These are phyloP conservation scores for Philereme transversata DNA, from an alignment of 2,888 invertebrate genomes.

Conservation along the genomic window DNA sequence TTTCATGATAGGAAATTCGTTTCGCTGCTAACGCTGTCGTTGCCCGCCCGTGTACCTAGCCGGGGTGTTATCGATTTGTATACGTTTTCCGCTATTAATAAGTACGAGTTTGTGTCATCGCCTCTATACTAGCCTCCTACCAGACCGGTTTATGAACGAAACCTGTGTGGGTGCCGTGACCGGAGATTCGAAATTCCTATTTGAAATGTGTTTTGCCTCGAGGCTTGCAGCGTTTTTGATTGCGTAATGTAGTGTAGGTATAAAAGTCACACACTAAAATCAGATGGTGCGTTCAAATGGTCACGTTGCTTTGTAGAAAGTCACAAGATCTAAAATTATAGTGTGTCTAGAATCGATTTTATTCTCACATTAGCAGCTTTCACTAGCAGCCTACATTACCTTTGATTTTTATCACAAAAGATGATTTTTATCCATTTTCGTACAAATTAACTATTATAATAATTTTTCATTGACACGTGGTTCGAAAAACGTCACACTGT, in stretches of 20 bases:
- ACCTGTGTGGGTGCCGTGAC: constrained; percentile 67
- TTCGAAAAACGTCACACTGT: no score
- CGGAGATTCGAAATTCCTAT: constrained; percentile 64
- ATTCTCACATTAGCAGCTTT: no score
- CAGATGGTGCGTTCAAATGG: constrained; percentile 41
- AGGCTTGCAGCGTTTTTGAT: constrained; percentile 45
- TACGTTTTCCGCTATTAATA: constrained; percentile 80
- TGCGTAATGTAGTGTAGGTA: constrained; percentile 55
- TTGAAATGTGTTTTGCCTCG: constrained; percentile 51
- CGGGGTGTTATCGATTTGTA: constrained; percentile 76
- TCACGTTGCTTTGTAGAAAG: constrained; percentile 31
- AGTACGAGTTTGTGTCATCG: constrained; percentile 77
- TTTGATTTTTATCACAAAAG: no score
- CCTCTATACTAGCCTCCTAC: constrained; percentile 50
- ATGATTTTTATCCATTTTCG: no score
- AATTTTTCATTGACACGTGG: no score
- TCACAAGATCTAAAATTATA: no score
- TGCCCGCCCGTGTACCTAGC: constrained; percentile 47
- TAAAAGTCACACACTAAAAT: constrained; percentile 38
- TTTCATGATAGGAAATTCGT: constrained; percentile 42
- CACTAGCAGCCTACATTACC: no score
- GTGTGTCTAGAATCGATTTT: no score
- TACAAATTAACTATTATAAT: no score
- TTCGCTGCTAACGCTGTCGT: constrained; percentile 42
- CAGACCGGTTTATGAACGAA: constrained; percentile 72